Conservation (phyloP, 2,797 vertebrate genomes). For the Urosaurus nigricauda region DNA sequence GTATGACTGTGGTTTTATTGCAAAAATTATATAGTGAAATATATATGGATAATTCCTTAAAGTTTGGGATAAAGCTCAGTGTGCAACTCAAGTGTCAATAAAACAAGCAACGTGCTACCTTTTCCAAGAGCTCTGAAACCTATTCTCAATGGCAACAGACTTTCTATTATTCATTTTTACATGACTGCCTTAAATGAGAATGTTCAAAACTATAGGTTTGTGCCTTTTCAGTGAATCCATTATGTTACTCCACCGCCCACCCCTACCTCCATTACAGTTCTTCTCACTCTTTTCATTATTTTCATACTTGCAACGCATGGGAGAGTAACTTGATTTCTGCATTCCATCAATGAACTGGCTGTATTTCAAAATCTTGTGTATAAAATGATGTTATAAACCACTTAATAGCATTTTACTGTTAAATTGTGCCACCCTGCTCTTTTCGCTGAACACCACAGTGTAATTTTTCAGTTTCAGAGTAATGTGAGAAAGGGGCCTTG, state of each 20-base stretch:
- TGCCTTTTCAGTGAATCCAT: background rate
- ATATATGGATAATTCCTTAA: background rate
- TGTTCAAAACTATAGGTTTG: background rate
- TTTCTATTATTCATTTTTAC: background rate
- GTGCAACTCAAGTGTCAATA: background rate
- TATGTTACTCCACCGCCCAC: background rate
- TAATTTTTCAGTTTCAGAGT: background rate
- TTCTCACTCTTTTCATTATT: background rate
- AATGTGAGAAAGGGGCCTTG: background rate
- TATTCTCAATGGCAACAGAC: background rate
- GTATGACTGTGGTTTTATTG: background rate
- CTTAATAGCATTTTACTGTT: background rate
- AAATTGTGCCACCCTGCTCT: background rate
- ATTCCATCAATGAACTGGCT: background rate
- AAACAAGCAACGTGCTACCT: background rate
- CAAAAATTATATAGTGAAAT: background rate
- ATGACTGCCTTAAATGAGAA: background rate
- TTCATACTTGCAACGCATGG: rapidly evolving
- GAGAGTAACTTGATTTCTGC: rapidly evolving
- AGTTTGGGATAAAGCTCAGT: background rate
- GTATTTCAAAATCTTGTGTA: rapidly evolving
- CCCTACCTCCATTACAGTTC: background rate
- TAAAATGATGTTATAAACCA: background rate
- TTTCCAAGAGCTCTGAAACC: background rate
- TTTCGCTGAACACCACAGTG: background rate